These are phyloP conservation scores for Aplidium turbinatum DNA, from an alignment of 23 tunicate genomes.

Conservation along the genomic window DNA sequence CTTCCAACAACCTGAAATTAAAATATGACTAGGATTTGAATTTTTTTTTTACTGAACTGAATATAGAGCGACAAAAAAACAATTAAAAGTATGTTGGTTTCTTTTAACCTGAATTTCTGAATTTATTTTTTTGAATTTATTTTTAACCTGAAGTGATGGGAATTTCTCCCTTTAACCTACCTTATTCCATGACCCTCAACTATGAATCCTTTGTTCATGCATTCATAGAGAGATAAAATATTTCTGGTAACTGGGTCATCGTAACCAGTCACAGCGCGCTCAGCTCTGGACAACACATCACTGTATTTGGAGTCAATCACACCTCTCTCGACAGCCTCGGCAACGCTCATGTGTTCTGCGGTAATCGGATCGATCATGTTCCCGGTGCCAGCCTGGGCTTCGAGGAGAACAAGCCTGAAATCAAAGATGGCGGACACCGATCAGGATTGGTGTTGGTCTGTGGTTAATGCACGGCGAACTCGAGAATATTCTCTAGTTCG, in stretches of 20 bases:
- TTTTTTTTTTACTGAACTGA: too few relatives aligned
- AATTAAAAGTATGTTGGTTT: too few relatives aligned
- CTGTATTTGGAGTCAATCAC: constrained; percentile 49
- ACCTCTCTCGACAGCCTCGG: constrained; percentile 43
- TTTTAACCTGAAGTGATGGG: too few relatives aligned
- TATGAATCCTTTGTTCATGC: constrained; percentile 85
- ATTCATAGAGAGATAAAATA: constrained; percentile 78
- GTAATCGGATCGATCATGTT: constrained; percentile 68
- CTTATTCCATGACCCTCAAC: constrained; percentile 96
- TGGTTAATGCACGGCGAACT: too few relatives aligned
- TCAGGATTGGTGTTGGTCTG: too few relatives aligned
- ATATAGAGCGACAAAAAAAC: too few relatives aligned
- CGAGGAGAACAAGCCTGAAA: constrained; percentile 63
- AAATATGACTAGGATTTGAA: too few relatives aligned
- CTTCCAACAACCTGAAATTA: constrained; percentile 93
- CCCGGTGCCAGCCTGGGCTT: constrained; percentile 89
- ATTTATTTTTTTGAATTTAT: too few relatives aligned
- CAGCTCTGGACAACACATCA: constrained; percentile 75
- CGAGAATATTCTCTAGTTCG: too few relatives aligned
- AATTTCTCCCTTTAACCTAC: constrained; percentile 14
- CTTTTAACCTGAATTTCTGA: too few relatives aligned
- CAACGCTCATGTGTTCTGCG: constrained; percentile 65
- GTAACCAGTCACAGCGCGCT: constrained; percentile 78
- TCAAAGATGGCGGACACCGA: too few relatives aligned
- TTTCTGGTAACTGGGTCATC: constrained; percentile 74